Base-by-base conservation (phyloP, 2,797 vertebrate genomes). In the Prunella strophiata region DNA sequence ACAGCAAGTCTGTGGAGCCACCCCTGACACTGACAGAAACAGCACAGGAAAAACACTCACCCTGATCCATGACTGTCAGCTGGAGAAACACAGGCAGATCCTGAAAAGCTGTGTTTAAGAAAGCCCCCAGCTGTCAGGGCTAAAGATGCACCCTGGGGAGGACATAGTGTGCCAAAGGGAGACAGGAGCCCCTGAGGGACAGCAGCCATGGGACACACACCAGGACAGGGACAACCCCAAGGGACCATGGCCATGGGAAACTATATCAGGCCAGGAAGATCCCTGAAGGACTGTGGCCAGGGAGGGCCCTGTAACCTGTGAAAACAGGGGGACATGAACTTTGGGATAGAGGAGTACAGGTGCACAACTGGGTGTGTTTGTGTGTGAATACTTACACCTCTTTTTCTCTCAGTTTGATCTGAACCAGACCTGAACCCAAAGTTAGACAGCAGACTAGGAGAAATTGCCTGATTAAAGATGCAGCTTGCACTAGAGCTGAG, bases 181-280 rank as follows among this genome's bases (percentile, higher is more conserved):
- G 26, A 32, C 2, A 3, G 43, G 8, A 63, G 9, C 6, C 25
- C 50, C 42, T 34, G 50, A 29, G 8, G 9, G 18, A 52, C 5
- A 21, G 16, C 6, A 11, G 13, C 12, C 10, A 5, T 22, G 11
- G 32, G 54, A 38, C 36, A 43, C 30, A 16, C 11, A 0, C 17
- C 16, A 20, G 10, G 27, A 57, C 13, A 29, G 22, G 18, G 10
- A 43, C 16, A 59, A 1, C 3, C 4, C 7, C 4, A 40, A 26
- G 27, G 6, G 8, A 54, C 36, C 29, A 7, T 1, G 3, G 16
- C 47, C 20, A 7, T 17, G 11, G 19, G 4, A 21, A 71, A 22
- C 1, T 13, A 5, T 25, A 20, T 3, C 2, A 3, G 25, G 7
- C 9, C 23, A 47, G 16, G 26, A 38, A 40, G 8, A 29, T 0